phyloP scores from a whole-genome alignment of 2,113 vertebrate species.

The Lagopus leucura region DNA sequence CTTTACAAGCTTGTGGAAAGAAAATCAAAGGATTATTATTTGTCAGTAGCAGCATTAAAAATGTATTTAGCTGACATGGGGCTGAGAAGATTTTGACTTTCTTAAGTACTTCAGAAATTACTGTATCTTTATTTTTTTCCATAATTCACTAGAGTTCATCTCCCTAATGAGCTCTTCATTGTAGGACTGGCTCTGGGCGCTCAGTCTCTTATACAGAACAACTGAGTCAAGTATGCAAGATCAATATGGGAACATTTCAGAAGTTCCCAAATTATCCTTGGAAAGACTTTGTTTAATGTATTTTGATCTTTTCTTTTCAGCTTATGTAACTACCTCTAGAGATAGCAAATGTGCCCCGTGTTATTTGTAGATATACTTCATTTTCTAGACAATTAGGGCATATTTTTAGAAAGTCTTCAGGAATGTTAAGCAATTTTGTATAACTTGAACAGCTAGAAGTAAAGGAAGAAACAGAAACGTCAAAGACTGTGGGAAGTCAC shows the following conservation, averaged over 20 bases:
- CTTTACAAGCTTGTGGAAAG: background rate
- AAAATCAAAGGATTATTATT: slow-evolving; percentile 40
- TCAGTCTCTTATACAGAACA: background rate
- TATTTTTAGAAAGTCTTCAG: background rate
- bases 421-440: background rate
- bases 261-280: background rate
- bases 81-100: background rate
- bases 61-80: background rate
- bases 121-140: background rate
- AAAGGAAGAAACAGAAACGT: background rate
- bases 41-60: slow-evolving; percentile 30
- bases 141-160: background rate
- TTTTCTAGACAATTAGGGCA: background rate
- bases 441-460: background rate
- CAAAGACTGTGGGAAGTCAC: background rate
- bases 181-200: background rate
- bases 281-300: background rate
- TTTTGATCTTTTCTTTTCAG: background rate
- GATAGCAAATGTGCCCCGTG: background rate
- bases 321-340: background rate
- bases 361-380: background rate
- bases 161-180: background rate
- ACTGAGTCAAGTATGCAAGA: background rate
- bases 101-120: background rate
- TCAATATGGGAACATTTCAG: background rate